Percentiles rank a stretch among this genome's conserved stretches.
These are phyloP conservation scores for Gallinago paraguaiae DNA, from an alignment of 2,113 vertebrate genomes.

Conservation along the genomic window DNA sequence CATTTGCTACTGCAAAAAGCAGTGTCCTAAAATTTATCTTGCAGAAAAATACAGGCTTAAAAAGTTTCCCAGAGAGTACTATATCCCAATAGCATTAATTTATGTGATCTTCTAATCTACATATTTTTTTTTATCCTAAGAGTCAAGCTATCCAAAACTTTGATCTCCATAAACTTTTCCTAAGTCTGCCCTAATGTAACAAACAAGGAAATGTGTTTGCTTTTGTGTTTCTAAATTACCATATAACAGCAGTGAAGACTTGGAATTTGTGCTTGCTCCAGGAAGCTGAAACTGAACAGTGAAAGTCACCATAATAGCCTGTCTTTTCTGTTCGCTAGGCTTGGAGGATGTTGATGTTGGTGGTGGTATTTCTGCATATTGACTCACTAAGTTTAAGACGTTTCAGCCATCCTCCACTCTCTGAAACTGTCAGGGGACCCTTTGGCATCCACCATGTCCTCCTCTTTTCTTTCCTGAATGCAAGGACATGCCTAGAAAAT, in stretches of 20 bases:
- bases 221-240: neutral
- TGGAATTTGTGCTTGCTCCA: neutral
- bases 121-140: neutral
- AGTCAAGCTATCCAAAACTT: neutral
- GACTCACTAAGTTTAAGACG: neutral
- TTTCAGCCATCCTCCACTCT: neutral
- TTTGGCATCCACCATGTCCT: neutral
- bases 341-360: neutral
- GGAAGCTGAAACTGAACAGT: neutral
- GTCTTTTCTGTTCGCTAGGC: neutral
- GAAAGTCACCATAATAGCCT: neutral
- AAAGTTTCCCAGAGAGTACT: neutral
- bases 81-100: neutral
- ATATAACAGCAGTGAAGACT: neutral
- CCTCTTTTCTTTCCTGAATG: neutral
- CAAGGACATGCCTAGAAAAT: neutral
- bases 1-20: neutral
- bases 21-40: neutral
- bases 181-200: neutral
- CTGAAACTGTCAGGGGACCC: neutral
- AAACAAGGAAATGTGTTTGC: neutral
- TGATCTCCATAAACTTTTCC: neutral
- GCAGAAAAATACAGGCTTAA: neutral
- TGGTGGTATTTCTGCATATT: neutral
- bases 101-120: neutral